Evolutionary conservation across 2,113 vertebrate species (phyloP), one percentile per base, ranked within the genome.

Genomic region (Rhinolophus ferrumequinum): DNA sequence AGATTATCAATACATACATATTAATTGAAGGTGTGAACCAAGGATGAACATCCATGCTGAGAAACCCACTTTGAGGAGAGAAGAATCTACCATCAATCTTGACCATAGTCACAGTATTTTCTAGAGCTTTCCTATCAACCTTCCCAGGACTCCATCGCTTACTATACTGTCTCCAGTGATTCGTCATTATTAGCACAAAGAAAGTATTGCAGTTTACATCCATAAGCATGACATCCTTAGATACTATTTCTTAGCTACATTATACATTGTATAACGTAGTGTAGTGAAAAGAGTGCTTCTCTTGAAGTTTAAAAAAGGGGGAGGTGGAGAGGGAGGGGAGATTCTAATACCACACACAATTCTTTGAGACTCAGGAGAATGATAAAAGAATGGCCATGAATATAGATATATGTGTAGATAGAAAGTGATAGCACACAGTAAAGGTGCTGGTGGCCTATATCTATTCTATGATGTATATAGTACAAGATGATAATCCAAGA

Each of bases 171-270:
- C 67, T 90, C 38, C 87, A 76, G 44, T 58, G 28, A 91, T 52
- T 83, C 38, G 64, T 47, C 28, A 69, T 70, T 80, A 70, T 44
- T 62, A 76, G 33, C 13, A 21, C 62, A 73, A 44, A 16, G 18
- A 72, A 52, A 67, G 0, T 38, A 67, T 16, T 54, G 9, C 15
- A 22, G 73, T 35, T 85, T 81, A 82, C 18, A 67, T 41, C 92
- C 60, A 81, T 7, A 92, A 96, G 18, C n/a, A 88, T 76, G 28
- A 41, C 86, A 86, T 66, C 76, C 28, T 89, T 70, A 69, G n/a
- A 66, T 7, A 30, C 21, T 80, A 64, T 81, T 90, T 95, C 50
- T 80, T 75, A 91, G 30, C 8, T 87, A 56, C n/a, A 56, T 80
- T 54, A 56, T 79, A 56, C 72, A 79, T 73, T 41, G 41, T 44